Conservation (phyloP, 2,797 vertebrate genomes). For the Rhabdomys pumilio region DNA sequence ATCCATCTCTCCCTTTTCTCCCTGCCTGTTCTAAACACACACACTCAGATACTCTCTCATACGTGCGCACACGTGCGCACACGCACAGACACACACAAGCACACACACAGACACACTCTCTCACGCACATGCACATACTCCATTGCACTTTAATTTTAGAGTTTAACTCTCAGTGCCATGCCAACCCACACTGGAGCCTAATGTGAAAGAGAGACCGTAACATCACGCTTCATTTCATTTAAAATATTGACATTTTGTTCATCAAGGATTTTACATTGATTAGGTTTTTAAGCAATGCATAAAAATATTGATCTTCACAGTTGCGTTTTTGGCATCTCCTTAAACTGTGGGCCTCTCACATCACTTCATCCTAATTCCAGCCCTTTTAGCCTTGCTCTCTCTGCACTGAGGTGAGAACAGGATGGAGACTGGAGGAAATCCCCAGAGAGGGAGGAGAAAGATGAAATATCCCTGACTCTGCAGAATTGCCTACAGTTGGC, state of each 20-base stretch:
- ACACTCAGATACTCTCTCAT: not conserved
- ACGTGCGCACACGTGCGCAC: not conserved
- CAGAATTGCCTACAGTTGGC: not conserved
- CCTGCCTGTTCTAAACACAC: not conserved
- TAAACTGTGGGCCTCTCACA: not conserved
- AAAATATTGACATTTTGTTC: constrained; percentile 40
- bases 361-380: too few relatives aligned
- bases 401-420: not conserved
- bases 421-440: not conserved
- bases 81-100: not conserved
- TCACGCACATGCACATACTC: not conserved
- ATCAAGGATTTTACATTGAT: not conserved
- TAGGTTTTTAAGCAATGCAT: constrained; percentile 14
- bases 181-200: not conserved
- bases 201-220: constrained; percentile 47
- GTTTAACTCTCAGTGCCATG: not conserved
- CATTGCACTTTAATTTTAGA: constrained; percentile 34
- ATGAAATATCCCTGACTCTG: not conserved
- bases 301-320: not conserved
- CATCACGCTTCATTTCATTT: not conserved
- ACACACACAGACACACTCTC: not conserved
- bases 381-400: not conserved
- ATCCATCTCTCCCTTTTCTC: not conserved
- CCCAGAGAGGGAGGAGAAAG: not conserved
- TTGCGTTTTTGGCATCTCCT: not conserved